Percentiles rank a stretch among this genome's conserved stretches.
These are phyloP conservation scores for Empis stercorea DNA, from an alignment of 2,888 invertebrate genomes.

Conservation along the genomic window DNA sequence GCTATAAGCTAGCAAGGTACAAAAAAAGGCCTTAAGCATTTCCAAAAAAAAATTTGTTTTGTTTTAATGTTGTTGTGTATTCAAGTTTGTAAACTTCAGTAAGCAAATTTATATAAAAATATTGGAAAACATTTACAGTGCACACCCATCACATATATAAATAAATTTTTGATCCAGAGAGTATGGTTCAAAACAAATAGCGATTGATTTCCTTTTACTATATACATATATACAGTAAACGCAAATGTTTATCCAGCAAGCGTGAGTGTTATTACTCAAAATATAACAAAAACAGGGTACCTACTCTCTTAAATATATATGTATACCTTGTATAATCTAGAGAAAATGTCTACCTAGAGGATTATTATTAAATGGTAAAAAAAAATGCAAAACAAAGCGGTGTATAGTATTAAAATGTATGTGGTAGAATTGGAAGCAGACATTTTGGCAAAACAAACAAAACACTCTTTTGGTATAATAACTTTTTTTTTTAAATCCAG, in stretches of 20 bases:
- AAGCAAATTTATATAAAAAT: conserved; percentile 12
- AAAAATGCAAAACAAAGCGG: too few species aligned
- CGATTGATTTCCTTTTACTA: too few species aligned
- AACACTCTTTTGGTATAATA: background rate
- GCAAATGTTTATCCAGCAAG: too few species aligned
- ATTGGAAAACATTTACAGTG: conserved; percentile 18
- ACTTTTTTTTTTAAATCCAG: too few species aligned
- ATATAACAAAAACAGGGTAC: too few species aligned
- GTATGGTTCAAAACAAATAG: background rate
- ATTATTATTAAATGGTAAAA: too few species aligned
- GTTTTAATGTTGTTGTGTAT: conserved; percentile 6
- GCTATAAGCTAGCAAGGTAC: background rate
- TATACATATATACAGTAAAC: too few species aligned
- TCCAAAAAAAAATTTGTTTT: conserved; percentile 8
- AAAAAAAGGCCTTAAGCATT: conserved; percentile 5
- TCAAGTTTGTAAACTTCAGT: conserved; percentile 19
- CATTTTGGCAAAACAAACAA: background rate
- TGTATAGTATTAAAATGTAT: background rate
- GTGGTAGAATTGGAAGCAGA: background rate
- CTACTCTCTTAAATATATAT: too few species aligned
- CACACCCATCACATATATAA: conserved; percentile 19
- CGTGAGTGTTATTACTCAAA: too few species aligned
- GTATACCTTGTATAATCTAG: too few species aligned
- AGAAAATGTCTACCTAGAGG: background rate
- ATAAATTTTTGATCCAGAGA: too few species aligned